Percentiles rank a stretch among this genome's conserved stretches.
Evolutionary conservation across 2,797 vertebrate species (phyloP).

Genomic region (Furcifer pardalis): DNA sequence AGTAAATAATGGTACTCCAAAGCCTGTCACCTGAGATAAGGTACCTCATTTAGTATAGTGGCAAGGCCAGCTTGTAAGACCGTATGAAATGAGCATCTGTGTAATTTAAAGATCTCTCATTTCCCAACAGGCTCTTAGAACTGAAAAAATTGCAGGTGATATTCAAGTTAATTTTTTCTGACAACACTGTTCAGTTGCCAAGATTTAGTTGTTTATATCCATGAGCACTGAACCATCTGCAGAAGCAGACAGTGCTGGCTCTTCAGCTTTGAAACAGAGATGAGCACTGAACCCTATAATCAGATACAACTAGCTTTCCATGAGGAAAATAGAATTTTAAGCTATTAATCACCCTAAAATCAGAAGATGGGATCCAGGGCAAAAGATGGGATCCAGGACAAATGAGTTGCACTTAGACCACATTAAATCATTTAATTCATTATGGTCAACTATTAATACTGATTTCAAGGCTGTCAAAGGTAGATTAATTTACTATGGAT

Average conservation of each 20-base stretch:
- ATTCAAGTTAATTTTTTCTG: neutral
- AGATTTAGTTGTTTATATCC: neutral
- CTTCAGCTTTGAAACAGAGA: too few species aligned
- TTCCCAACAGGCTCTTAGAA: neutral
- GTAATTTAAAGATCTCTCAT: neutral
- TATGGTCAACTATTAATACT: neutral
- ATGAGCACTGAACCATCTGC: too few species aligned
- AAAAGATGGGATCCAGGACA: neutral
- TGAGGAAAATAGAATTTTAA: neutral
- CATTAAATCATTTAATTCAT: neutral
- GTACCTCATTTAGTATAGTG: neutral
- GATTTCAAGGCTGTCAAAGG: neutral
- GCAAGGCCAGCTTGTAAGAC: neutral
- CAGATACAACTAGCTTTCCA: too few species aligned
- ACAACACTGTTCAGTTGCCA: neutral
- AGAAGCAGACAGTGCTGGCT: too few species aligned
- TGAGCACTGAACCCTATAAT: too few species aligned
- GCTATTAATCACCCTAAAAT: neutral
- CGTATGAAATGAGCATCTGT: neutral
- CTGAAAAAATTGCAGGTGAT: neutral
- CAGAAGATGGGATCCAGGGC: neutral
- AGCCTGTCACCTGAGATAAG: neutral
- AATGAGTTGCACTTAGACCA: neutral
- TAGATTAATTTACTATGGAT: neutral
- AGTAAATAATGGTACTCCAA: neutral